Evolutionary conservation across 2,888 invertebrate genomes (phyloP).

Genomic region (Tetrapedia diversipes): DNA sequence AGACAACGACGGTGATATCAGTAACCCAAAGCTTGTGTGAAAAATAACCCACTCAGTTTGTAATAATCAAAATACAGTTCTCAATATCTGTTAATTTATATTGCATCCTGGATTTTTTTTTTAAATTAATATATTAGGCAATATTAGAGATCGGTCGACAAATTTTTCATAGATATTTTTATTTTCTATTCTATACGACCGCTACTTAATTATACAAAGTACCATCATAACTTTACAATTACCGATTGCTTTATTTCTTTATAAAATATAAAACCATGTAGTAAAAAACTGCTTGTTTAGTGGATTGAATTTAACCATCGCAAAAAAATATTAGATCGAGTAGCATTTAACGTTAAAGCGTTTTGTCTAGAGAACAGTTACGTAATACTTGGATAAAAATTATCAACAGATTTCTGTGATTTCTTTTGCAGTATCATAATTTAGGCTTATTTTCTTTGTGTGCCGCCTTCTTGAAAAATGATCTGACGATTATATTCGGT

Average conservation of each 20-base stretch:
- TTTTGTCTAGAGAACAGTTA: constrained; percentile 48
- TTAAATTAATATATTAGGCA: constrained; percentile 4
- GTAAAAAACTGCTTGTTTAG: neutral
- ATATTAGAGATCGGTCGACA: constrained; percentile 50
- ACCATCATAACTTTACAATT: constrained; percentile 22
- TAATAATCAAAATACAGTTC: constrained; percentile 47
- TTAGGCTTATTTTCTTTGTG: neutral
- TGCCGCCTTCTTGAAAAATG: neutral
- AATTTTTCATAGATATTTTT: constrained; percentile 44
- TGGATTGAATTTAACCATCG: neutral
- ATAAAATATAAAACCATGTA: constrained; percentile 1
- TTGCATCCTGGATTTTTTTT: constrained; percentile 21
- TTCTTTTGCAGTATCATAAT: constrained; percentile 1
- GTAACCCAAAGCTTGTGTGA: constrained; percentile 48
- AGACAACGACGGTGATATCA: constrained; percentile 50
- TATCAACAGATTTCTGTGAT: constrained; percentile 47
- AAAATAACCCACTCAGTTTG: constrained; percentile 44
- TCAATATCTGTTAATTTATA: constrained; percentile 5
- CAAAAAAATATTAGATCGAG: constrained; percentile 19
- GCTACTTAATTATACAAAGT: constrained; percentile 16
- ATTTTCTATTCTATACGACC: constrained; percentile 31
- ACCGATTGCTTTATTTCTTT: constrained; percentile 10
- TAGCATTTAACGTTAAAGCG: constrained; percentile 23
- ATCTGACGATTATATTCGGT: neutral
- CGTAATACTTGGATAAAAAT: constrained; percentile 49